These are phyloP conservation scores for Palythoa heliodiscus DNA, from an alignment of 92 coral and sea anemone species.

Conservation along the genomic window DNA sequence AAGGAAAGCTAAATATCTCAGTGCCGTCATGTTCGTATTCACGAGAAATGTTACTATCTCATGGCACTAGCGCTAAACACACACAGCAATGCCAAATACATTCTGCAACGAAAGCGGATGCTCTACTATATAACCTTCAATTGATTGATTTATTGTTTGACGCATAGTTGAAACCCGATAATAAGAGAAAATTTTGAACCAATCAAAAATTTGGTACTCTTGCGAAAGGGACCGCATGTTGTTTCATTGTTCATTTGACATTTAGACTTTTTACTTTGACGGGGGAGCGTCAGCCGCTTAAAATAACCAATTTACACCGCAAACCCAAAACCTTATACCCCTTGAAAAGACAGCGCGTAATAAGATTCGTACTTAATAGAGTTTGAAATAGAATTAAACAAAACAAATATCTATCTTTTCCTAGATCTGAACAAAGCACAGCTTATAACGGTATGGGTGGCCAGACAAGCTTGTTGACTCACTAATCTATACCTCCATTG, in stretches of 20 bases:
- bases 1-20: constrained; percentile 4
- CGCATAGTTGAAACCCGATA: constrained; percentile 76
- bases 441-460: constrained; percentile 34
- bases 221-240: constrained; percentile 35
- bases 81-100: constrained; percentile 16
- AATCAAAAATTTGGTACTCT: constrained; percentile 20
- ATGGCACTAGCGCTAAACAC: constrained; percentile 9
- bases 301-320: background rate
- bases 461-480: constrained; percentile 23
- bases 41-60: constrained; percentile 33
- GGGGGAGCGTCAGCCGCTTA: constrained; percentile 4
- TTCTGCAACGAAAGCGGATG: constrained; percentile 71
- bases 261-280: background rate
- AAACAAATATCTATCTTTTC: background rate
- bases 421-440: background rate
- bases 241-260: constrained; percentile 23
- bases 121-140: constrained; percentile 75
- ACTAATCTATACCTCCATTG: constrained; percentile 30
- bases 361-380: background rate
- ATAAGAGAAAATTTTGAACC: constrained; percentile 30
- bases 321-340: background rate
- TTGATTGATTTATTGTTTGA: constrained; percentile 81
- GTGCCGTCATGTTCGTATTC: constrained; percentile 3
- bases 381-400: background rate
- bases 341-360: constrained; percentile 13